Conservation (phyloP, 1,140 invertebrate genomes). For the Leptinotarsa undecemlineata region DNA sequence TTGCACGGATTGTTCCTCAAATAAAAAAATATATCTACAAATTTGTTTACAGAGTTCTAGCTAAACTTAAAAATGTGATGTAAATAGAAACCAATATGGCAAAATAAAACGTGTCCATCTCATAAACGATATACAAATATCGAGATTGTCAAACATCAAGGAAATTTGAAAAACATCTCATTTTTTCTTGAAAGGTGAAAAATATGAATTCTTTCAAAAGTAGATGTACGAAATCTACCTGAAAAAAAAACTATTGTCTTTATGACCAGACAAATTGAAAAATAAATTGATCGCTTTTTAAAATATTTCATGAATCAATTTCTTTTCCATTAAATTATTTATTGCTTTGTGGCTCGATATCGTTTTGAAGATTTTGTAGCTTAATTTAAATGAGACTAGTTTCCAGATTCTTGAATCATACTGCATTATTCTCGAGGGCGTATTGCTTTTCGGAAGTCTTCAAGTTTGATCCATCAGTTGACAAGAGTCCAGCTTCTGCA, state of each 20-base stretch:
- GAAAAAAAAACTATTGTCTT: not conserved
- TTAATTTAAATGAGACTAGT: conserved; percentile 39
- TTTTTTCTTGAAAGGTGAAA: too few species aligned
- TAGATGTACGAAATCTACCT: not conserved
- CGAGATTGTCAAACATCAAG: not conserved
- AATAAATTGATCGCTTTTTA: too few species aligned
- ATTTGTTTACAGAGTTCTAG: conserved; percentile 1
- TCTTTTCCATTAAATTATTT: too few species aligned
- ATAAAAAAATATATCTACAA: conserved; percentile 41
- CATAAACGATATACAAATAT: conserved; percentile 2
- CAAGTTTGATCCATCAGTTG: conserved; percentile 37
- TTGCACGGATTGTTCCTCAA: conserved; percentile 37
- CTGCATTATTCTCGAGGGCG: conserved; percentile 42
- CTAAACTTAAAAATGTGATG: not conserved
- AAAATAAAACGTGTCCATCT: conserved; percentile 12
- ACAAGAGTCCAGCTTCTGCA: conserved; percentile 70
- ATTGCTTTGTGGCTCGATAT: not conserved
- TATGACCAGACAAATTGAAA: not conserved
- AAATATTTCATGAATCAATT: too few species aligned
- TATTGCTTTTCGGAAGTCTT: conserved; percentile 32
- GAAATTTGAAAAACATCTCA: not conserved
- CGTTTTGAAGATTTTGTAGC: conserved; percentile 9
- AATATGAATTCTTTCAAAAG: too few species aligned
- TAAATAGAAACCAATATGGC: conserved; percentile 13
- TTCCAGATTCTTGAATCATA: conserved; percentile 29